Base-by-base conservation (phyloP, 1,140 invertebrate genomes). In the Diachasma alloeum region DNA sequence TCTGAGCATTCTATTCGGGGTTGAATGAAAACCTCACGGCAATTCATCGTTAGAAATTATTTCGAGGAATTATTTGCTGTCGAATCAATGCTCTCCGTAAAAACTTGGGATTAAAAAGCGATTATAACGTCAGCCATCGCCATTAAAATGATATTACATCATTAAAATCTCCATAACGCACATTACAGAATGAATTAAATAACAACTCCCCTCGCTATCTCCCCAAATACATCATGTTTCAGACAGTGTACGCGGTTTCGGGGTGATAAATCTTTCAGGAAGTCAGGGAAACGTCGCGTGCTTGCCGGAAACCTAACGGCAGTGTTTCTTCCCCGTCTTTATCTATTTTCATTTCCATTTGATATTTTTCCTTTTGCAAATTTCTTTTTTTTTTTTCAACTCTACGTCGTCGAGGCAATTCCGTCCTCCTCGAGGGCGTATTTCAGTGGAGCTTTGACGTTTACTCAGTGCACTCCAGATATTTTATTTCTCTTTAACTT, bases 311-410 rank as follows among this genome's bases (percentile, higher is more conserved):
- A 74, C n/a, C 31, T 63, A 66, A 17, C 72, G 36, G 53, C 56
- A 66, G 72, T 66, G 72, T 74, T 59, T 63, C 56, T 39, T 74
- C 26, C 56, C 26, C 42, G 36, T 74, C 36, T 37, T 39, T 75
- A 67, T 63, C 72, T 59, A 59, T 39, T 74, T 74, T 74, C 72
- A 74, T 66, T 74, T 63, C 59, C 72, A 74, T 74, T 74, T 75
- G 24, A 56, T 74, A 44, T 74, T 44, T 66, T 59, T 15, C 39
- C 63, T 56, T 73, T 66, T 63, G 22, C 4, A 17, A 15, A 24
- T 31, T 26, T 31, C 2, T 63, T 26, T 13, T 26, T 59, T 26
- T 26, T 13, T 48, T 22, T 11, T 71, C n/a, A 22, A 22, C 31
- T 15, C n/a, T n/a, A 69, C 37, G 67, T 69, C 67, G 39, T 42